Evolutionary conservation across 2,888 invertebrate genomes (phyloP), one percentile per base, ranked within the genome.

Genomic region (Ophioninae sp.): DNA sequence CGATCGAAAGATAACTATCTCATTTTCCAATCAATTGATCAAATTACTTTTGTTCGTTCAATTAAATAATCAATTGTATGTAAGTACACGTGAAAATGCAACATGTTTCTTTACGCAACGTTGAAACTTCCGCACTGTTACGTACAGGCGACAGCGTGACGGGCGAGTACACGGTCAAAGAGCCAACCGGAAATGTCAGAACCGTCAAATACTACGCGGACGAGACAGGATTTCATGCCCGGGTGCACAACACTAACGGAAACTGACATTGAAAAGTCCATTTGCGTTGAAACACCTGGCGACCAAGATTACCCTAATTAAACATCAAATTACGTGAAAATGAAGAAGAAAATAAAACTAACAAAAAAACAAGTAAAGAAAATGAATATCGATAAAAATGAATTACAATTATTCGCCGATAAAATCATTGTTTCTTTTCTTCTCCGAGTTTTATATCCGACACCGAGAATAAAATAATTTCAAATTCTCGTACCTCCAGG

Each of bases 181-280:
- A 95, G 88, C 95, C 95, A 13, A 95, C 95, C 88, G 95, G 95
- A 88, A 94, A 95, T 74, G 93, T 94, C 89, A 94, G 95, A 89
- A 95, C 95, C 89, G 95, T 95, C 39, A 95, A 95, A 88, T 95
- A 95, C 93, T 94, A 94, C 89, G 95, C 95, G 58, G 95, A 95
- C 87, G 95, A 95, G 86, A 90, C 91, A 90, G 95, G 95, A 82
- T 95, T 95, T 91, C 95, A 95, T 91, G 95, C 95, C 59, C 91
- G 91, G 59, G 93, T 93, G 59, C 89, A 91, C 83, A 92, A 93
- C 86, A 92, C 91, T 83, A 87, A 89, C 61, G 91, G 91, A 51
- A 88, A 89, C 73, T 86, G 88, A 56, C 39, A 67, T 37, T 9
- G 30, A 58, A 30, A 56, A 23, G 51, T 69, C 30, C 9, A 17